phyloP scores from a whole-genome alignment of 2,113 vertebrate genomes.

The Danionella cerebrum region DNA sequence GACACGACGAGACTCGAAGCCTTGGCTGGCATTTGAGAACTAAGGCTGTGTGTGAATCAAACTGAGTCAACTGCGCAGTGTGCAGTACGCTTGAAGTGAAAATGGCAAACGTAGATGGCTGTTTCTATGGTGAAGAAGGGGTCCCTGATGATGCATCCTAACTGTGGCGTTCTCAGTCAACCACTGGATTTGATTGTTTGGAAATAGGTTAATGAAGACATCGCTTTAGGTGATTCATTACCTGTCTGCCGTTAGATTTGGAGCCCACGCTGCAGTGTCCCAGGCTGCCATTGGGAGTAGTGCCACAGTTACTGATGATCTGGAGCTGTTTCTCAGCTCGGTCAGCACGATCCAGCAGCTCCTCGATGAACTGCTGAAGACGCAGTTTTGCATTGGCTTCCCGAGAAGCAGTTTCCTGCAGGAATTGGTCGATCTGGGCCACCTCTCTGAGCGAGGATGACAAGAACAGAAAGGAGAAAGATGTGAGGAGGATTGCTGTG shows the following conservation, averaged over 20 bases:
- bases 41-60: not conserved
- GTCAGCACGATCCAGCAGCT: constrained; percentile 92
- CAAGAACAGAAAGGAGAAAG: not conserved
- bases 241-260: constrained; percentile 69
- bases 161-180: no score
- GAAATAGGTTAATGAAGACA: no score
- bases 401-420: constrained; percentile 90
- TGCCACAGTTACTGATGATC: constrained; percentile 95
- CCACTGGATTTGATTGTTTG: no score
- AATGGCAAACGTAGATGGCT: not conserved
- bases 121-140: not conserved
- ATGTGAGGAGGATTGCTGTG: no score
- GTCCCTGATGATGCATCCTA: not conserved
- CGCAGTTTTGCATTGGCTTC: constrained; percentile 94
- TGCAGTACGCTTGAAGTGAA: not conserved
- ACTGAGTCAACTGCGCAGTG: not conserved
- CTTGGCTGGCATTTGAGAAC: constrained; percentile 1
- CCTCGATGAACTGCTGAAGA: constrained; percentile 97
- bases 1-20: constrained; percentile 14
- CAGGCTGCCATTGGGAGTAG: constrained; percentile 88
- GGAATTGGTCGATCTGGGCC: constrained; percentile 92
- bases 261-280: constrained; percentile 74
- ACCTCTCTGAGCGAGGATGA: constrained; percentile 74
- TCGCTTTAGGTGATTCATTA: constrained; percentile 18
- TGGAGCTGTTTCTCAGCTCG: constrained; percentile 92